Base-by-base conservation (phyloP, 2,797 vertebrate genomes). In the Leuciscus waleckii region DNA sequence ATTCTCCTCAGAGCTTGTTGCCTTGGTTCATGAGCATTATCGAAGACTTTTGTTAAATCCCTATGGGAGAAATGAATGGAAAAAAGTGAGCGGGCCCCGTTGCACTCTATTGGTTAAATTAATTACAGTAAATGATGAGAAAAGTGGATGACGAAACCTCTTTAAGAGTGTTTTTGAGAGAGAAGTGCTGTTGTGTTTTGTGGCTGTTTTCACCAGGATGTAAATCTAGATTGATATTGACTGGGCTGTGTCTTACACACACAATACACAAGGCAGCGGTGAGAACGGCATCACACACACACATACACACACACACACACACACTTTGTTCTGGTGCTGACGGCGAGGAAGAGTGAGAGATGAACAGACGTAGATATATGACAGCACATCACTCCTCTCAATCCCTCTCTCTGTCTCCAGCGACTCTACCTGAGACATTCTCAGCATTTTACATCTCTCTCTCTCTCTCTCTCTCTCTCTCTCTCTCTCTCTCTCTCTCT, bases 301-400 rank as follows among this genome's bases (percentile, higher is more conserved):
- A 74, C 71, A n/a, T n/a, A 26, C 26, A 32, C 71, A 23, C 77
- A 84, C 81, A 85, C 82, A 85, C 69, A 81, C 80, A 82, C 73
- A 46, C 39, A 74, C 29, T 43, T 71, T 67, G 80, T 85, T 74
- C 17, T 90, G 82, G 41, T 87, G 89, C 90, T 88, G 79, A 87
- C 84, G 35, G 70, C 87, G 79, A 49, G 16, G 69, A 82, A 80
- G 86, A 82, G 88, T 92, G 92, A 93, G 90, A 90, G 92, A 93
- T 92, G 93, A 94, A 92, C 91, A 92, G 91, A 92, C 84, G 81
- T 79, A 88, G 89, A 91, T 89, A 91, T 82, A 92, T 93, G 93
- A 93, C 93, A 94, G 92, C 91, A 94, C 94, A 94, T 94, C 91
- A 46, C 90, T 93, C 74, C 85, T 87, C 91, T 91, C 91, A 87